Conservation (phyloP, 2,888 invertebrate genomes). For the Halictus quadricinctus region DNA sequence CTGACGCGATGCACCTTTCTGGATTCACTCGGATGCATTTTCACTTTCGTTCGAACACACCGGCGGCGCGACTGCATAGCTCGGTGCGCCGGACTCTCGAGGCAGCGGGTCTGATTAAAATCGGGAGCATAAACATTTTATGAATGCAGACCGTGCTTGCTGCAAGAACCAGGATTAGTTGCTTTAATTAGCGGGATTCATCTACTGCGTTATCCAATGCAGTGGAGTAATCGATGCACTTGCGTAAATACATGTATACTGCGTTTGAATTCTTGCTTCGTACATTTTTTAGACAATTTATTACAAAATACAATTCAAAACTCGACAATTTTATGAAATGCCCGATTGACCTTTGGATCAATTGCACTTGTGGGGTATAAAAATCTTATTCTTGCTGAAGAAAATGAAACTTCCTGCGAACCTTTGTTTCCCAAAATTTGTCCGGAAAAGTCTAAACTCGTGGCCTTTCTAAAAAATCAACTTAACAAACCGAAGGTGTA, state of each 20-base stretch:
- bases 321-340: no score
- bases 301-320: no score
- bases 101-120: not conserved
- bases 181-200: not conserved
- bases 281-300: no score
- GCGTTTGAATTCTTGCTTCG: not conserved
- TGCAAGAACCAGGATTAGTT: not conserved
- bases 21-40: constrained; percentile 38
- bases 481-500: not conserved
- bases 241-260: not conserved
- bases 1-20: constrained; percentile 41
- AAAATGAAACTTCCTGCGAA: no score
- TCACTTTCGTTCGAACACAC: constrained; percentile 45
- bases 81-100: not conserved
- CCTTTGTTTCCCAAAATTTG: no score
- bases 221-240: not conserved
- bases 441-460: no score
- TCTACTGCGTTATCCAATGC: not conserved
- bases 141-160: not conserved
- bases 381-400: no score
- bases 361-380: no score
- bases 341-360: no score
- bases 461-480: not conserved
- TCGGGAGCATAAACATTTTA: not conserved
- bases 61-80: not conserved